phyloP scores from a whole-genome alignment of 2,113 vertebrate genomes.

The Heterochromis multidens region DNA sequence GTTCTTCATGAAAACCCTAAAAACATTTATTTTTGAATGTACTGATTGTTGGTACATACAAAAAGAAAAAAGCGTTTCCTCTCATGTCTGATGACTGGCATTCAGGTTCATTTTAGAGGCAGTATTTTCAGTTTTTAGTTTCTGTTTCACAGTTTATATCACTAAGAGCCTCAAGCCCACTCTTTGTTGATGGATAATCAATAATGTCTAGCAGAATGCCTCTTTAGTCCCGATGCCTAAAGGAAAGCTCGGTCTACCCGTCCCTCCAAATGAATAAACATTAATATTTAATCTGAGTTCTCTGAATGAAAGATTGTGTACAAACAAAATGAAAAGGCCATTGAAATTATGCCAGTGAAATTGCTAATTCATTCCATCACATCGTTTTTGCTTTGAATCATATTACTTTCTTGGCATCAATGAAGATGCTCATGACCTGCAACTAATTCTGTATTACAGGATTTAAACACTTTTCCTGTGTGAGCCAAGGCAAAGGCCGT shows the following conservation, averaged over 20 bases:
- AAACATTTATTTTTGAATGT: too few relatives aligned
- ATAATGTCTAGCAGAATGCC: constrained; percentile 52
- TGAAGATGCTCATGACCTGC: not conserved
- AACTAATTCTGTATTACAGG: not conserved
- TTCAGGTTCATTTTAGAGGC: not conserved
- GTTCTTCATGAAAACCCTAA: not conserved
- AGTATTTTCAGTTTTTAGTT: not conserved
- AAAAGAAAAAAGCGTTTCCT: not conserved
- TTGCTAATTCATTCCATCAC: not conserved
- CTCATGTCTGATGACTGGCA: not conserved
- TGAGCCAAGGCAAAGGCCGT: not conserved
- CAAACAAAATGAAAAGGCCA: not conserved
- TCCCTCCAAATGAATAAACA: not conserved
- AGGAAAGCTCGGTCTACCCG: constrained; percentile 7
- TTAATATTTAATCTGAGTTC: constrained; percentile 58
- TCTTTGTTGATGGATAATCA: constrained; percentile 61
- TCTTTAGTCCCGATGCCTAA: constrained; percentile 20
- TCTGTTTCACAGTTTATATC: constrained; percentile 9
- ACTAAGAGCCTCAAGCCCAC: not conserved
- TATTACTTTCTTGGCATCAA: not conserved
- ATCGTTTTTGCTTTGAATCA: not conserved
- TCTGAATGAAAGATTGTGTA: constrained; percentile 18
- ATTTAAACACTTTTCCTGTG: not conserved
- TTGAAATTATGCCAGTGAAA: not conserved
- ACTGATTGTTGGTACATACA: not conserved